phyloP scores from a whole-genome alignment of 2,888 invertebrate genomes.

The Hoplodrina ambigua region DNA sequence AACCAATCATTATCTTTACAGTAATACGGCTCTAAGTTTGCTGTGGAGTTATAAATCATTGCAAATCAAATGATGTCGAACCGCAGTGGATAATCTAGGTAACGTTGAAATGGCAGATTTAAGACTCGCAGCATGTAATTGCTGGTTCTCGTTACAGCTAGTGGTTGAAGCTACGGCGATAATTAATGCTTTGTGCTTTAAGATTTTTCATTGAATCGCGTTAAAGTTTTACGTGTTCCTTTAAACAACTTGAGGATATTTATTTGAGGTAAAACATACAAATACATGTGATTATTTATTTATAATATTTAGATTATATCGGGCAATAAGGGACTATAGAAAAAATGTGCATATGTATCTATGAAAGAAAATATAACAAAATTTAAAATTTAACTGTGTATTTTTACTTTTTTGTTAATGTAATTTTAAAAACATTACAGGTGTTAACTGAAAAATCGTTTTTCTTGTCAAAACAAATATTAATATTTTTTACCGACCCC shows the following conservation, averaged over 20 bases:
- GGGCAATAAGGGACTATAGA: too few relatives aligned
- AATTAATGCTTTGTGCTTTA: constrained; percentile 46
- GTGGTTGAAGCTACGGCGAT: constrained; percentile 48
- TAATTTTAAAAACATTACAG: background rate
- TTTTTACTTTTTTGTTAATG: background rate
- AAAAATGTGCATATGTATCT: too few relatives aligned
- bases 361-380: too few relatives aligned
- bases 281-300: background rate
- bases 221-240: background rate
- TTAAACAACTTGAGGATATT: background rate
- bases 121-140: constrained; percentile 71
- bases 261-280: background rate
- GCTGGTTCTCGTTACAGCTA: constrained; percentile 67
- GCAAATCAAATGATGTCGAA: constrained; percentile 82
- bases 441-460: background rate
- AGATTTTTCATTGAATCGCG: constrained; percentile 33
- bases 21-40: constrained; percentile 77
- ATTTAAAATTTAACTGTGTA: too few relatives aligned
- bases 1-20: constrained; percentile 84
- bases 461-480: too few relatives aligned
- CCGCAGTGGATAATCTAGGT: constrained; percentile 66
- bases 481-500: too few relatives aligned
- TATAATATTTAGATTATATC: too few relatives aligned
- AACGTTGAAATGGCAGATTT: constrained; percentile 76
- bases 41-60: constrained; percentile 81